Base-by-base conservation (phyloP, 2,888 invertebrate genomes). In the Ligdia adustata region DNA sequence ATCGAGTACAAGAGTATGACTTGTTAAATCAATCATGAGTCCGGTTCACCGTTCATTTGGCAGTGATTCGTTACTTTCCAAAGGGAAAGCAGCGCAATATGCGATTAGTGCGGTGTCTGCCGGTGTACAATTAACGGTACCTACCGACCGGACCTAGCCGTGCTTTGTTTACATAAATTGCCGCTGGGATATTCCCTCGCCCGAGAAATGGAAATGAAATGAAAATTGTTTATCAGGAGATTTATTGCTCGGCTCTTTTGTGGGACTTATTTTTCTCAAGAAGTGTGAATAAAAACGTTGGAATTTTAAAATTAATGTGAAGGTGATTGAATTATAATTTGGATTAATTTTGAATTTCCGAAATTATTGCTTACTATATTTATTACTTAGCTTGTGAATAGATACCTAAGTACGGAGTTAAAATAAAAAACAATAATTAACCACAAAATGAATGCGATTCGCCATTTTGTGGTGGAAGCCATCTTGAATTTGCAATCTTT, bases 31-130 rank as follows among this genome's bases (percentile, higher is more conserved):
- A 55, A 55, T 58, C 46, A 34, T 28, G 38, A 53, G 53, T 53
- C 34, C 47, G 40, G 55, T 55, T 55, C 53, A 53, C 58, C 55
- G 62, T 66, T 71, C 66, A 73, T 66, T 72, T 72, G 64, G 58
- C 66, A 64, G 62, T 64, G 64, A 68, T 72, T 67, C 68, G 66
- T 74, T 79, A 77, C 82, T 86, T 86, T 87, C 82, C 77, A 81
- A 84, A 82, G 74, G 80, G 86, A 87, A 86, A 86, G 84, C 78
- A 77, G 68, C 54, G 70, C 73, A 75, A 74, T 81, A 72, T 75
- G 76, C 77, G 77, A 82, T 82, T 82, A 81, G 77, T 77, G 73
- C 64, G 74, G 66, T 66, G 62, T 61, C 70, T 66, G 73, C 67
- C 67, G 60, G 60, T 70, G 71, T 76, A 69, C 79, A 82, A 85